Evolutionary conservation across 2,888 invertebrate species (phyloP).

Genomic region (Drosophila flavopinicola): DNA sequence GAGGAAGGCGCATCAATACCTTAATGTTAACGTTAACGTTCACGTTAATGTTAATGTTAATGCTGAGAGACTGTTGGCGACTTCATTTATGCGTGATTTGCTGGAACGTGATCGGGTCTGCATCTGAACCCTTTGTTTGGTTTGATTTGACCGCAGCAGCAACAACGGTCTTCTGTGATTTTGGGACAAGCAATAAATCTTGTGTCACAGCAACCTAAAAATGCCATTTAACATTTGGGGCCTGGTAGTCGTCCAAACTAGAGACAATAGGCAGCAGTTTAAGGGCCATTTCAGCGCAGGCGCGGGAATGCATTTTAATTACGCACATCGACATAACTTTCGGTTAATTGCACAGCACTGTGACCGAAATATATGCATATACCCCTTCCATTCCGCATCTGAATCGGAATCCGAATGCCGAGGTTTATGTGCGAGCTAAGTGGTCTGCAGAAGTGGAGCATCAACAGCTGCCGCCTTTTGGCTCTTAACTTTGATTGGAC

Average conservation of each 20-base stretch:
- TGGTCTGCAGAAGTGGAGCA: constrained; percentile 40
- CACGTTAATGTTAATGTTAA: constrained; percentile 39
- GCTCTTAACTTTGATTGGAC: constrained; percentile 49
- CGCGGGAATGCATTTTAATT: constrained; percentile 68
- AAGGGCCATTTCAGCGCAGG: constrained; percentile 41
- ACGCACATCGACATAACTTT: constrained; percentile 72
- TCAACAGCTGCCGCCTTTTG: constrained; percentile 26
- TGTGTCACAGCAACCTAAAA: constrained; percentile 56
- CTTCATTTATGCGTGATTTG: constrained; percentile 73
- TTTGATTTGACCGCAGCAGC: constrained; percentile 45
- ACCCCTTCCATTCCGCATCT: background rate
- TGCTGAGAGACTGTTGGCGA: constrained; percentile 27
- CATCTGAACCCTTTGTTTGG: constrained; percentile 40
- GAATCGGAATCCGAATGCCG: constrained; percentile 36
- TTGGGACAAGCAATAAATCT: constrained; percentile 81
- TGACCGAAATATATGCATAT: background rate
- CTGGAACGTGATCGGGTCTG: constrained; percentile 61
- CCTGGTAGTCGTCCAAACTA: constrained; percentile 51
- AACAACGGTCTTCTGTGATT: constrained; percentile 68
- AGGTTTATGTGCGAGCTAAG: constrained; percentile 47
- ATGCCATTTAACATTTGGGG: constrained; percentile 69
- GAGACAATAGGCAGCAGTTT: constrained; percentile 73
- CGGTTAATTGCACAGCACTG: constrained; percentile 50
- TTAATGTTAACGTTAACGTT: constrained; percentile 59
- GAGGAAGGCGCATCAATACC: constrained; percentile 79